Evolutionary conservation across 2,888 invertebrate species (phyloP), one percentile per base, ranked within the genome.

Genomic region (Hemicrepidius hirtus): DNA sequence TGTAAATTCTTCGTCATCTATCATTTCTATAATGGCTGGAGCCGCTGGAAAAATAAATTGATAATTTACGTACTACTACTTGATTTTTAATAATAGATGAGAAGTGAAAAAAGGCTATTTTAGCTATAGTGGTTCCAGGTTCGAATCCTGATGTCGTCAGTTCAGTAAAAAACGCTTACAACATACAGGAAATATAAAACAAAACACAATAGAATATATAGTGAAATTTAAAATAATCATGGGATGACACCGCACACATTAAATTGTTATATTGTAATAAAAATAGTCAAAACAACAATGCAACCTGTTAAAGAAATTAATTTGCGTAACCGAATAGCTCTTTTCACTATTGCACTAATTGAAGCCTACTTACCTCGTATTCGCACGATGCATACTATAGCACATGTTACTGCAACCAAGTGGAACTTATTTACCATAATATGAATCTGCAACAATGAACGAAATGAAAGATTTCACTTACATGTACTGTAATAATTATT

Each of bases 1-100:
- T 63, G 76, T 77, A 71, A 83, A 85, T 68, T 79, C 75, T 44
- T 81, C 79, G 12, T 75, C 74, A 44, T 66, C 66, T 44, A 71
- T 59, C 37, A 57, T 67, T 60, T 76, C 79, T 68, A 80, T 78
- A 66, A 79, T 74, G 40, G 79, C 68, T 40, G 82, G 82, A 49
- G 77, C 75, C 55, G 80, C 81, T 80, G 74, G 32, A 80, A 77
- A 57, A 24, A 55, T 3, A 28, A 21, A 10, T 21, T 37, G 24
- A 24, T n/a, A n/a, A n/a, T n/a, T n/a, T n/a, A n/a, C n/a, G n/a
- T n/a, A n/a, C n/a, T n/a, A n/a, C n/a, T 55, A 32, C 16, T 9
- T 4, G 32, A 12, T 24, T n/a, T n/a, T n/a, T n/a, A n/a, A n/a
- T n/a, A n/a, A n/a, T n/a, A n/a, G n/a, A n/a, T n/a, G n/a, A n/a